Evolutionary conservation across 2,113 vertebrate species (phyloP).

Genomic region (Rissa tridactyla): DNA sequence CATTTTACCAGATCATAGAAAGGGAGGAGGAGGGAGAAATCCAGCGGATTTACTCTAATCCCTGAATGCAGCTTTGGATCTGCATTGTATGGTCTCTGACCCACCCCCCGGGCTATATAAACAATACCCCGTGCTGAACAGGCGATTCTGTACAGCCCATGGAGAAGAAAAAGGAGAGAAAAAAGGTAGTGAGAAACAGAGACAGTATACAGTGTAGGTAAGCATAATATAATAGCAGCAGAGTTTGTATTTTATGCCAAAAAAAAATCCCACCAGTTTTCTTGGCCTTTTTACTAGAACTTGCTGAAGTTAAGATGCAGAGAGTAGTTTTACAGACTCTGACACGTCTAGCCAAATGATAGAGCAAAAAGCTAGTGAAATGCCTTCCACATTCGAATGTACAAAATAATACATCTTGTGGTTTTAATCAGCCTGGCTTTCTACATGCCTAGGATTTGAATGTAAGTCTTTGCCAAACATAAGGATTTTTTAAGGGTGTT

Average conservation of each 20-base stretch:
- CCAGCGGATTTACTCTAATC: background rate
- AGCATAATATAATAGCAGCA: background rate
- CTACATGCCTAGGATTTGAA: constrained; percentile 1
- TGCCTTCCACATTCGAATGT: background rate
- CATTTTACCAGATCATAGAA: background rate
- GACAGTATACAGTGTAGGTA: background rate
- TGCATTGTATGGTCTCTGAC: background rate
- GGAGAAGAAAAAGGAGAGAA: background rate
- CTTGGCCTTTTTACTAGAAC: background rate
- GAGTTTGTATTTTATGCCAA: background rate
- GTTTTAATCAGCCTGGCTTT: background rate
- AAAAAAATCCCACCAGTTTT: background rate
- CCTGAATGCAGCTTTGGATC: background rate
- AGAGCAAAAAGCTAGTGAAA: constrained; percentile 1
- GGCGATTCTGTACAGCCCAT: background rate
- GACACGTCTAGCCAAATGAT: background rate
- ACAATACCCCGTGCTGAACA: background rate
- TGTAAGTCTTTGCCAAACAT: constrained; percentile 5
- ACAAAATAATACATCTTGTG: background rate
- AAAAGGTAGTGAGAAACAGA: background rate
- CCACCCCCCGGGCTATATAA: background rate
- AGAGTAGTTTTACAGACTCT: background rate
- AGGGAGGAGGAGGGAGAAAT: background rate
- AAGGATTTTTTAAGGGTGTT: constrained; percentile 13
- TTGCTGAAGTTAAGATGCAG: background rate